Evolutionary conservation across 2,113 vertebrate species (phyloP).

Genomic region (Mustela lutreola): DNA sequence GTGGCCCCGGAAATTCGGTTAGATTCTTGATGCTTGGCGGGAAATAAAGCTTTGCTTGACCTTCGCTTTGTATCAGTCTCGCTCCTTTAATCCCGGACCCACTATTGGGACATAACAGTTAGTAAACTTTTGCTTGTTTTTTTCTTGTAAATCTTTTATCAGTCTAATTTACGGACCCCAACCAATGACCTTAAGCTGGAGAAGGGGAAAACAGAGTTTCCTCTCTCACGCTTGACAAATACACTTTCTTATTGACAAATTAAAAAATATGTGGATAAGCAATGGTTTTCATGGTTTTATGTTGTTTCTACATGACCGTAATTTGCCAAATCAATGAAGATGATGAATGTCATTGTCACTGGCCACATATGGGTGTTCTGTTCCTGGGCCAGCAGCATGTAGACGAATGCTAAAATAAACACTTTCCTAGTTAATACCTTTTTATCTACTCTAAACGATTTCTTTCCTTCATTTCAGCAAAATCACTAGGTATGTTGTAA

Average conservation of each 20-base stretch:
- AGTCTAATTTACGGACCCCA: background rate
- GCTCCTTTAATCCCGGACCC: no score
- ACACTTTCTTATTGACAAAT: constrained; percentile 16
- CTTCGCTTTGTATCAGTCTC: no score
- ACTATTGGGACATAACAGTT: no score
- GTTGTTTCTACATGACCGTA: background rate
- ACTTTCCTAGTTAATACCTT: background rate
- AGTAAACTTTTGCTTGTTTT: background rate
- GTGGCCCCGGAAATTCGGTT: no score
- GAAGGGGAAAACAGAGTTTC: background rate
- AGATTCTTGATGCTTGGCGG: no score
- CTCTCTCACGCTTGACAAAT: background rate
- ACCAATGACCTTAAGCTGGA: background rate
- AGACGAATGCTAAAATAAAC: background rate
- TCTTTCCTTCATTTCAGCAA: background rate
- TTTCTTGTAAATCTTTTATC: background rate
- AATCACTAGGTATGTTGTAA: background rate
- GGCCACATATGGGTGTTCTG: background rate
- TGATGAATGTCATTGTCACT: background rate
- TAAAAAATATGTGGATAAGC: background rate
- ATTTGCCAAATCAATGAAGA: background rate
- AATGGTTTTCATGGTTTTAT: background rate
- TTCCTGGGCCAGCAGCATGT: background rate
- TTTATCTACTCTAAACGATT: background rate
- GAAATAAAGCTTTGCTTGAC: no score